Conservation (phyloP, 2,113 vertebrate species). For the Micromys minutus region DNA sequence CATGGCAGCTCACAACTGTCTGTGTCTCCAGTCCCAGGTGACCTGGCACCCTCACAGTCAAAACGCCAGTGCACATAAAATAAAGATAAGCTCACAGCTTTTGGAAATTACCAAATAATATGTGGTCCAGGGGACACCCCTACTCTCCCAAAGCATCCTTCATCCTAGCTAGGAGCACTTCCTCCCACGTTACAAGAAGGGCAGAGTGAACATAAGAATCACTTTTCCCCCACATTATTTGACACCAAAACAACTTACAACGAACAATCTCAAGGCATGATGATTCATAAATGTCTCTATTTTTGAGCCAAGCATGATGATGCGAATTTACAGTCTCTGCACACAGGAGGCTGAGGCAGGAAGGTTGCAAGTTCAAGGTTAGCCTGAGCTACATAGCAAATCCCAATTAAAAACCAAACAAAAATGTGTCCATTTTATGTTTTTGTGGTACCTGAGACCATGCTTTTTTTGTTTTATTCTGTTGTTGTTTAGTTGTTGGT, state of each 20-base stretch:
- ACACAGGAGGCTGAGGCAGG: neutral
- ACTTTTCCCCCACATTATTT: neutral
- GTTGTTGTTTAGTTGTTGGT: neutral
- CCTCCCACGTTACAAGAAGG: neutral
- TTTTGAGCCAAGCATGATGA: neutral
- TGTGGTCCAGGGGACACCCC: neutral
- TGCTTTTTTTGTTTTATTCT: neutral
- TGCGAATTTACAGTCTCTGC: no score
- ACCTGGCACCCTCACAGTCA: neutral
- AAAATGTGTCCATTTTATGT: neutral
- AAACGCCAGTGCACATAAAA: neutral
- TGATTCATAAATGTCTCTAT: neutral
- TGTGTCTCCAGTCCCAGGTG: neutral
- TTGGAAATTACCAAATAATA: neutral
- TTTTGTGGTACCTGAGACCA: neutral
- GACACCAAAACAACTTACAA: neutral
- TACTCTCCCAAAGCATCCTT: neutral
- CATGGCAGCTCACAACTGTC: neutral
- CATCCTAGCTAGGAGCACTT: neutral
- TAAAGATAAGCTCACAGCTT: neutral
- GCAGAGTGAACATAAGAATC: neutral
- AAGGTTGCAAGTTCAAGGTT: neutral
- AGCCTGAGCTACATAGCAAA: neutral
- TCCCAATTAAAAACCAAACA: neutral
- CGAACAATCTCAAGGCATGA: neutral